Evolutionary conservation across 2,797 vertebrate genomes (phyloP), one percentile per base, ranked within the genome.

Genomic region (Anabas testudineus): DNA sequence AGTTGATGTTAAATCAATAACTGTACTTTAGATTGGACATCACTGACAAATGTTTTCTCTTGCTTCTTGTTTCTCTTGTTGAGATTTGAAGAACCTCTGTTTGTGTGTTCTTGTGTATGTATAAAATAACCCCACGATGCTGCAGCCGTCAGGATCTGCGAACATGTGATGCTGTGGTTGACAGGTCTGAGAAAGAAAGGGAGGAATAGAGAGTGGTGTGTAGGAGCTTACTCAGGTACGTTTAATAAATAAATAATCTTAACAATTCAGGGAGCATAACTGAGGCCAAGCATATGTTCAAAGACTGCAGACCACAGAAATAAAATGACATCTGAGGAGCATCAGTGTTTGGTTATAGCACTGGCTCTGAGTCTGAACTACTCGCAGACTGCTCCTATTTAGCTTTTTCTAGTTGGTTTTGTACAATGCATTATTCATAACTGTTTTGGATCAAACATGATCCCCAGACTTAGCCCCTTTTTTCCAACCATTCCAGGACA

Each of bases 401-500:
- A 26, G 41, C 22, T 30, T 52, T 53, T 62, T 69, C 42, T 46
- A 68, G 37, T 48, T 48, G 56, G 43, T 71, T 77, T 43, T 62
- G 48, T 48, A 5, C 24, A 13, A 70, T 76, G 19, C 51, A 74
- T 73, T 59, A 76, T 78, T 77, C 30, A 56, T 73, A 36, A 57
- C 30, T n/a, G 30, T 65, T 68, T 43, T n/a, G 57, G 18, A 71
- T 74, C 52, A 74, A 71, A 65, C 28, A 18, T 9, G 12, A 66
- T 67, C 53, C 71, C 36, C 24, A 58, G 53, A 65, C n/a, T 45
- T 61, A 36, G 32, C 36, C 48, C 42, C 14, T 37, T 34, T 78
- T 60, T 69, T 61, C 15, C 1, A 37, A 69, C 24, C 19, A 36
- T 41, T 67, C 13, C 3, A 34, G 66, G 24, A 74, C 57, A 70